phyloP scores from a whole-genome alignment of 2,888 invertebrate species.

The Eilema caniola region DNA sequence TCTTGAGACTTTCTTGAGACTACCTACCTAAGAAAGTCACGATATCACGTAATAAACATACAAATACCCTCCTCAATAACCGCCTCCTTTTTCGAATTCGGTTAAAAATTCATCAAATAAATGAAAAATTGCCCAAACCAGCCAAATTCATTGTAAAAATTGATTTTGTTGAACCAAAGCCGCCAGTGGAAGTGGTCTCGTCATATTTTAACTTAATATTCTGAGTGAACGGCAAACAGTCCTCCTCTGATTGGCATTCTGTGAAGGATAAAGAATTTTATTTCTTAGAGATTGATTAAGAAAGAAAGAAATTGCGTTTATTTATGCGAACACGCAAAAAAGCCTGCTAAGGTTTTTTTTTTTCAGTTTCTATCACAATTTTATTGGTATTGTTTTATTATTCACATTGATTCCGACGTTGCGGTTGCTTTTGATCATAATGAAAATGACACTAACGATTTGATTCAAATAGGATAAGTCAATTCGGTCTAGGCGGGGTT shows the following conservation, averaged over 20 bases:
- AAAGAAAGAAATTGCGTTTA: conserved; percentile 8
- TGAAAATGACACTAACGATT: too few species aligned
- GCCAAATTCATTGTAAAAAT: background rate
- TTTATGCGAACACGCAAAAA: background rate
- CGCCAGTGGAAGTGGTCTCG: conserved; percentile 21
- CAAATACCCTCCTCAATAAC: too few species aligned
- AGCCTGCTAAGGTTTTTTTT: background rate
- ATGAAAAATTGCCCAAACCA: background rate
- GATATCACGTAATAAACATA: too few species aligned
- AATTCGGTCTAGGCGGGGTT: too few species aligned
- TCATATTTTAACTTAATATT: conserved; percentile 41
- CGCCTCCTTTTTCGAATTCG: too few species aligned
- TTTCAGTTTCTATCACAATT: too few species aligned
- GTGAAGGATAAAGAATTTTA: conserved; percentile 27
- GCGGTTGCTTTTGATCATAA: too few species aligned
- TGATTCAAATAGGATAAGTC: too few species aligned
- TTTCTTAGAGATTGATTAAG: conserved; percentile 31
- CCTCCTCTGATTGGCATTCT: conserved; percentile 36
- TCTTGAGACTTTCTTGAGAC: too few species aligned
- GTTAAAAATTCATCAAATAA: conserved; percentile 8
- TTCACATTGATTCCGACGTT: too few species aligned
- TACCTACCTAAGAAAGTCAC: too few species aligned
- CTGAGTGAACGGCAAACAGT: conserved; percentile 32
- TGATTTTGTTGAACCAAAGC: background rate
- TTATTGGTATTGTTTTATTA: too few species aligned